These are phyloP conservation scores for Clarias magur DNA, from an alignment of 2,113 vertebrate genomes.

Conservation along the genomic window DNA sequence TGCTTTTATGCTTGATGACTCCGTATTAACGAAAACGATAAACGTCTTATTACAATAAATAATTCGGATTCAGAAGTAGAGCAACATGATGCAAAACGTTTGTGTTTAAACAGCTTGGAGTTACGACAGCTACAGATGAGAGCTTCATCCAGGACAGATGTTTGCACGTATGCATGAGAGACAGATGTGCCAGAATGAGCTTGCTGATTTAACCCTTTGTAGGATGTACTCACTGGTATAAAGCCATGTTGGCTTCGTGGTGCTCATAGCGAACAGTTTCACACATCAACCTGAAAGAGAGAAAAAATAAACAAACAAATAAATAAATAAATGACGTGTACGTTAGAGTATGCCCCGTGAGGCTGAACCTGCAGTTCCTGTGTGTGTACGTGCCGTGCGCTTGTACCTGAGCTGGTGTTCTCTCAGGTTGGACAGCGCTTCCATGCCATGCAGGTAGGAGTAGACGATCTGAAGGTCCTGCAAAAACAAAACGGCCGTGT, in stretches of 20 bases:
- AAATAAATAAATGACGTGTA: not conserved
- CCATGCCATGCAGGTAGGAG: constrained; percentile 88
- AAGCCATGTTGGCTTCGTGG: constrained; percentile 86
- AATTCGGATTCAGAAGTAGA: too few relatives aligned
- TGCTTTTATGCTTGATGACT: too few relatives aligned
- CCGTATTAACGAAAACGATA: too few relatives aligned
- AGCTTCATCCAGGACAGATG: constrained; percentile 24
- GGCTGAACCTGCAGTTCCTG: constrained; percentile 32
- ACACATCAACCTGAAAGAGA: constrained; percentile 73
- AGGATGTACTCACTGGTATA: constrained; percentile 84
- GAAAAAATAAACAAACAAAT: not conserved
- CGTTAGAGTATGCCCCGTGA: not conserved
- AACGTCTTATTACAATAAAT: too few relatives aligned
- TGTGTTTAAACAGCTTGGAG: too few relatives aligned
- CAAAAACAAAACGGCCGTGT: constrained; percentile 34
- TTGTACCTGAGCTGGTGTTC: constrained; percentile 75
- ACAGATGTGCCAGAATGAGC: constrained; percentile 12
- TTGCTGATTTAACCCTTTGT: not conserved
- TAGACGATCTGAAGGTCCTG: constrained; percentile 89
- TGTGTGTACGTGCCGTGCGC: constrained; percentile 58
- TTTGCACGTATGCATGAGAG: not conserved
- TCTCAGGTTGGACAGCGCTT: constrained; percentile 85
- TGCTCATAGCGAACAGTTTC: constrained; percentile 87
- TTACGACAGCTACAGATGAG: too few relatives aligned
- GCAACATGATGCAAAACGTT: not conserved